phyloP scores from a whole-genome alignment of 1,140 invertebrate genomes.

The Ericerus pela region DNA sequence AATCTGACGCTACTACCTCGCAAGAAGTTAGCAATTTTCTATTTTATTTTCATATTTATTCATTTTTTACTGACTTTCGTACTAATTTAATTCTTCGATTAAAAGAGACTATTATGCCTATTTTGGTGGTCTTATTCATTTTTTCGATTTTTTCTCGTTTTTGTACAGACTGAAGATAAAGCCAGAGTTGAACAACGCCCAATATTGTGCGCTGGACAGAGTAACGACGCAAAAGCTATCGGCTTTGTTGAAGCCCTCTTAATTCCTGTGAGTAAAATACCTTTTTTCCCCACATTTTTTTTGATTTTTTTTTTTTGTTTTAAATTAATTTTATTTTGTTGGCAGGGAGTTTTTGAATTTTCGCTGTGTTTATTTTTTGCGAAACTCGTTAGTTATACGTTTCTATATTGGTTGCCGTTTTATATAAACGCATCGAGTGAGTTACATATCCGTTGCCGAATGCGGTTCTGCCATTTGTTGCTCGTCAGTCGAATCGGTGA shows the following conservation, averaged over 20 bases:
- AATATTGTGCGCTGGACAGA: conserved; percentile 17
- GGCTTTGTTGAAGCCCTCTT: conserved; percentile 58
- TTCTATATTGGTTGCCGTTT: conserved; percentile 87
- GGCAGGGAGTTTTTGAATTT: conserved; percentile 82
- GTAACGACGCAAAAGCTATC: conserved; percentile 53
- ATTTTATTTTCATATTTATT: not conserved
- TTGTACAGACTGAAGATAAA: conserved; percentile 14
- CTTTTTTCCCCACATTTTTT: too few species aligned
- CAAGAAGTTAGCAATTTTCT: not conserved
- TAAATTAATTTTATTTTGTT: conserved; percentile 19
- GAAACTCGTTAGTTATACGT: conserved; percentile 95
- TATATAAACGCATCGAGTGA: conserved; percentile 77
- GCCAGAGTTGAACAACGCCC: conserved; percentile 21
- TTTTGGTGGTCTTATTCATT: too few species aligned
- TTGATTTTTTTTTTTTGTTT: not conserved
- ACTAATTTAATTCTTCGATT: too few species aligned
- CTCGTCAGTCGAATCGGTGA: too few species aligned
- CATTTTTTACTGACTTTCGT: too few species aligned
- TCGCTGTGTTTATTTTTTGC: conserved; percentile 89
- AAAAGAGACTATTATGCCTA: too few species aligned
- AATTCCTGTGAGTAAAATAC: conserved; percentile 47
- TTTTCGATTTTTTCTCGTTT: too few species aligned
- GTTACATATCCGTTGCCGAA: conserved; percentile 30
- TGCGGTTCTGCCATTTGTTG: too few species aligned
- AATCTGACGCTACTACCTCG: not conserved